Percentiles rank a stretch among this genome's conserved stretches.
These are phyloP conservation scores for Periplaneta americana DNA, from an alignment of 1,140 invertebrate species.

Conservation along the genomic window DNA sequence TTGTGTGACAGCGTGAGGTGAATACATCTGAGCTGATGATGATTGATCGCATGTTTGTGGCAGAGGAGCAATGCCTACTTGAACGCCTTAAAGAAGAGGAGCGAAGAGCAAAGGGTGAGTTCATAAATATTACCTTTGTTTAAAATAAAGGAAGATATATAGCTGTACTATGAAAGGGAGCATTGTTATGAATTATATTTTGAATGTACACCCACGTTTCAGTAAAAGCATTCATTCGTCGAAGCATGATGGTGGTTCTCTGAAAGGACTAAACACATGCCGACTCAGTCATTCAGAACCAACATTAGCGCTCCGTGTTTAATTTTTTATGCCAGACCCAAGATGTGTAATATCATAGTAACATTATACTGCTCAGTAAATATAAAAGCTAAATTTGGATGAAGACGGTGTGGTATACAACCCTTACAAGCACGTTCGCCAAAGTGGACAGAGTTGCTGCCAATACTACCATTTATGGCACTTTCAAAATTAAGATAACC, in stretches of 20 bases:
- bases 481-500: background rate
- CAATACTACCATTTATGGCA: background rate
- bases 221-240: background rate
- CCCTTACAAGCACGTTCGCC: background rate
- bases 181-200: background rate
- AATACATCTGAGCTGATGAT: slow-evolving; percentile 66
- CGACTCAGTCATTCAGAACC: background rate
- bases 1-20: slow-evolving; percentile 49
- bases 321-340: background rate
- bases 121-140: background rate
- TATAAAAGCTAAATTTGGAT: background rate
- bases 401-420: background rate
- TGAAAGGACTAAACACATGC: background rate
- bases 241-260: background rate
- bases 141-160: background rate
- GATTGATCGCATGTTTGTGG: slow-evolving; percentile 62
- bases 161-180: background rate
- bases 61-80: slow-evolving; percentile 55
- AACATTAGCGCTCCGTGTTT: background rate
- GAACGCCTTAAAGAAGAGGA: slow-evolving; percentile 42
- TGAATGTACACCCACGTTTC: background rate
- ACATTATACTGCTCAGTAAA: background rate
- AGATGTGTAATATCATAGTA: background rate
- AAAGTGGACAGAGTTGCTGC: background rate
- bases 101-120: slow-evolving; percentile 35